Conservation (phyloP, 1,140 invertebrate species). For the Achroia grisella region DNA sequence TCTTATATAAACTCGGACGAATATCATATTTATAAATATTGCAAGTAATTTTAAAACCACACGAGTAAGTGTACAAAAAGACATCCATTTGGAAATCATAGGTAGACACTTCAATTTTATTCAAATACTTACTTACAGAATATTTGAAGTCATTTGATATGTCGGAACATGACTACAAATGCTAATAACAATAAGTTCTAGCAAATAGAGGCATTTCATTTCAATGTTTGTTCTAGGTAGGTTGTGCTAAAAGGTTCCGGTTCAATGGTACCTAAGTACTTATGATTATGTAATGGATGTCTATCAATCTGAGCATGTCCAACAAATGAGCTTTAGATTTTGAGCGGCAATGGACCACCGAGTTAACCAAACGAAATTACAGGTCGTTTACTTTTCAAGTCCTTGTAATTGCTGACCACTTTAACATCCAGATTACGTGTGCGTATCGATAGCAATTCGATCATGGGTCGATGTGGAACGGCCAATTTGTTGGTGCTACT, state of each 20-base stretch:
- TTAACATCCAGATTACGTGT: slow-evolving; percentile 30
- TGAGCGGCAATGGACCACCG: slow-evolving; percentile 14
- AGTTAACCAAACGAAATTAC: slow-evolving; percentile 42
- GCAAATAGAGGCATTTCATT: too few relatives aligned
- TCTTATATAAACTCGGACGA: too few relatives aligned
- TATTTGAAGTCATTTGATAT: slow-evolving; percentile 36
- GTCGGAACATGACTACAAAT: not conserved
- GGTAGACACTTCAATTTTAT: slow-evolving; percentile 1
- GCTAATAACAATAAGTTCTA: slow-evolving; percentile 6
- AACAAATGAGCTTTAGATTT: not conserved
- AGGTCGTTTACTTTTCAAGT: slow-evolving; percentile 45
- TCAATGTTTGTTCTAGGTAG: not conserved
- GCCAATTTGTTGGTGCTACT: slow-evolving; percentile 59
- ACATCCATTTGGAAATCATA: too few relatives aligned
- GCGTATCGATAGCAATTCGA: slow-evolving; percentile 31
- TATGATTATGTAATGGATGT: not conserved
- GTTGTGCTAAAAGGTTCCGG: not conserved
- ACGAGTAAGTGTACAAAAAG: too few relatives aligned
- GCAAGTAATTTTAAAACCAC: too few relatives aligned
- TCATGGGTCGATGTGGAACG: slow-evolving; percentile 32
- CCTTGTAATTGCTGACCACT: slow-evolving; percentile 49
- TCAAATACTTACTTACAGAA: too few relatives aligned
- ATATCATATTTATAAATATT: too few relatives aligned
- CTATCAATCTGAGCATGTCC: not conserved
- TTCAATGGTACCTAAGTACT: not conserved